Conservation (phyloP, 2,888 invertebrate species). For the Hydropsyche betteni region DNA sequence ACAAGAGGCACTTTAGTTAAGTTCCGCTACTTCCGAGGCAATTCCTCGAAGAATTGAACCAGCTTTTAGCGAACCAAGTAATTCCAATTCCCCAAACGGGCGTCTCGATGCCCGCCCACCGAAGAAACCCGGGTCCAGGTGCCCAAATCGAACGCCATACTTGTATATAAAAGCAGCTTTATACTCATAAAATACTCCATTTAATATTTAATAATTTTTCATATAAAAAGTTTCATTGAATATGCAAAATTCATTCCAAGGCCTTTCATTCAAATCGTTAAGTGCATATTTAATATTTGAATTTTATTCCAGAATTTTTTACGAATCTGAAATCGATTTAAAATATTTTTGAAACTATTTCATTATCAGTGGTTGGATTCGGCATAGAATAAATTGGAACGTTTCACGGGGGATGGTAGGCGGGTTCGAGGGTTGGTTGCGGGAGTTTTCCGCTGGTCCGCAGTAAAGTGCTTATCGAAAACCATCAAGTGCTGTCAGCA, state of each 20-base stretch:
- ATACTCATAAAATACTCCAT: neutral
- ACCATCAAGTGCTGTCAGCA: conserved; percentile 47
- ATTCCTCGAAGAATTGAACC: conserved; percentile 42
- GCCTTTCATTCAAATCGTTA: too few relatives aligned
- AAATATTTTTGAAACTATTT: too few relatives aligned
- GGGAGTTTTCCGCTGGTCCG: conserved; percentile 17
- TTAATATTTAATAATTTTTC: neutral
- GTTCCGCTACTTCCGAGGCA: conserved; percentile 45
- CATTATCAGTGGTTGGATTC: too few relatives aligned
- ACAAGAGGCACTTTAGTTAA: conserved; percentile 49
- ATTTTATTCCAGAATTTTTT: too few relatives aligned
- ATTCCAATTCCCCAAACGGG: conserved; percentile 31
- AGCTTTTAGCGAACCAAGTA: conserved; percentile 38
- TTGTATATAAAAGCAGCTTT: neutral
- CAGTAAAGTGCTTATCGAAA: conserved; percentile 43
- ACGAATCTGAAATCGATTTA: too few relatives aligned
- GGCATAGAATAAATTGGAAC: neutral
- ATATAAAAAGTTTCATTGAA: neutral
- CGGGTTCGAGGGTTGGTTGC: neutral
- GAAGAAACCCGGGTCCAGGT: conserved; percentile 9
- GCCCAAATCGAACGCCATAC: neutral
- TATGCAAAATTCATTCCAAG: too few relatives aligned
- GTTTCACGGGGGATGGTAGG: neutral
- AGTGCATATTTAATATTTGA: too few relatives aligned
- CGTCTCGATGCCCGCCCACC: conserved; percentile 9